These are phyloP conservation scores for Megaceryle maxima DNA, from an alignment of 2,113 vertebrate species.

Conservation along the genomic window DNA sequence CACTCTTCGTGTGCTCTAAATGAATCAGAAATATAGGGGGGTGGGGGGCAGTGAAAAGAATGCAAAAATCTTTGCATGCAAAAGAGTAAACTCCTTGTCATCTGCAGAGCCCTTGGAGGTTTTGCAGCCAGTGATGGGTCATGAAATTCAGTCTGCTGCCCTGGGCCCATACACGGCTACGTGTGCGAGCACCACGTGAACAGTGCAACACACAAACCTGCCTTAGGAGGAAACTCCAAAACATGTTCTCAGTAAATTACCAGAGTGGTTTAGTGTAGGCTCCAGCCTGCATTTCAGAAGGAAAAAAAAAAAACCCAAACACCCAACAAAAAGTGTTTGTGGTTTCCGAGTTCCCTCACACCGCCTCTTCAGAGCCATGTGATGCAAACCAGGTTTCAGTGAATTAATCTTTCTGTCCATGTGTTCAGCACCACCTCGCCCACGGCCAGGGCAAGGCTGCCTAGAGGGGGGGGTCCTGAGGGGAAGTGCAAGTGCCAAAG, in stretches of 20 bases:
- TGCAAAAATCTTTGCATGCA: neutral
- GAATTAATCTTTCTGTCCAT: neutral
- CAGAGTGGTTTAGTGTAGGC: neutral
- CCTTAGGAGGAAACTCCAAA: neutral
- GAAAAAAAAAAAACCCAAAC: neutral
- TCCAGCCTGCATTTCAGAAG: neutral
- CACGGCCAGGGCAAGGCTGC: neutral
- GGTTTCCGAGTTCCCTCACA: slow-evolving; percentile 22
- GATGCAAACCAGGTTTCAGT: neutral
- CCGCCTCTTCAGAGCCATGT: neutral
- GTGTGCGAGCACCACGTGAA: neutral
- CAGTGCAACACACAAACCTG: neutral
- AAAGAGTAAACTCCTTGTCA: neutral
- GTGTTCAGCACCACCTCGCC: neutral
- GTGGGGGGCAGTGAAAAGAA: neutral
- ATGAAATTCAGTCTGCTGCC: neutral
- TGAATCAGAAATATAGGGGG: neutral
- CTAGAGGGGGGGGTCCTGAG: no score
- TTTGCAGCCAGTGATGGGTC: neutral
- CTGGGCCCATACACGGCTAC: neutral
- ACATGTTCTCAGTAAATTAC: neutral
- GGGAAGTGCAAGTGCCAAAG: neutral
- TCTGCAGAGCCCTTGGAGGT: neutral
- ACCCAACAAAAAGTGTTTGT: slow-evolving; percentile 25
- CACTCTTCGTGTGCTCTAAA: neutral